Base-by-base conservation (phyloP, 2,888 invertebrate genomes). In the Nipponacmea schrenckii region DNA sequence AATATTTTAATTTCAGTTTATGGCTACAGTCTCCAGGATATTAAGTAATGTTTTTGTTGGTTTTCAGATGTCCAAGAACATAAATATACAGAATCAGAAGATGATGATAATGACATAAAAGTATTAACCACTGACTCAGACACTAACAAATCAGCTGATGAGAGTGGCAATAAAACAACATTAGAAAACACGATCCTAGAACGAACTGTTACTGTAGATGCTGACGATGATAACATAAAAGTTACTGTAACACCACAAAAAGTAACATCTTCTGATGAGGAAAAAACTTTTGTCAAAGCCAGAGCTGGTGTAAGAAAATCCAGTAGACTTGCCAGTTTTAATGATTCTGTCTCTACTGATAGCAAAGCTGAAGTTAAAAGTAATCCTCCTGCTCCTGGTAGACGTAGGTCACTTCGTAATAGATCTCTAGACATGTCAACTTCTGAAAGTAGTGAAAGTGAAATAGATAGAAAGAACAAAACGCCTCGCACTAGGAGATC, bases 401-500 rank as follows among this genome's bases (percentile, higher is more conserved):
- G 39, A 45, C 7, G 17, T 66, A 10, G 64, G 44, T 17, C 39
- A 71, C 7, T 46, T 12, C n/a, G n/a, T 15, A 1, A 20, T 46
- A 69, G 70, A 62, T 5, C 14, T 39, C 7, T 20, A 62, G 39
- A 45, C 48, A n/a, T 26, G 20, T 14, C 31, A 56, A 15, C 24
- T n/a, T 26, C 67, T 26, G 71, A 15, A 48, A n/a, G 56, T n/a
- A 56, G 44, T 31, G 50, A n/a, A 45, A 56, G 17, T n/a, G 69
- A 48, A 27, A 2, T 24, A 26, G 45, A 15, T 14, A 63, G 63
- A 0, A 27, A 63, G 10, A 26, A 24, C 0, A 44, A n/a, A n/a
- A 45, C 64, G 2, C 67, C 24, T n/a, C 56, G 56, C 46, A 46
- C 48, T 69, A 26, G 64, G 31, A 63, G 48, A 27, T 64, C 69